Percentiles rank a stretch among this genome's conserved stretches.
Evolutionary conservation across 1,140 invertebrate species (phyloP).

Genomic region (Nebria ingens): DNA sequence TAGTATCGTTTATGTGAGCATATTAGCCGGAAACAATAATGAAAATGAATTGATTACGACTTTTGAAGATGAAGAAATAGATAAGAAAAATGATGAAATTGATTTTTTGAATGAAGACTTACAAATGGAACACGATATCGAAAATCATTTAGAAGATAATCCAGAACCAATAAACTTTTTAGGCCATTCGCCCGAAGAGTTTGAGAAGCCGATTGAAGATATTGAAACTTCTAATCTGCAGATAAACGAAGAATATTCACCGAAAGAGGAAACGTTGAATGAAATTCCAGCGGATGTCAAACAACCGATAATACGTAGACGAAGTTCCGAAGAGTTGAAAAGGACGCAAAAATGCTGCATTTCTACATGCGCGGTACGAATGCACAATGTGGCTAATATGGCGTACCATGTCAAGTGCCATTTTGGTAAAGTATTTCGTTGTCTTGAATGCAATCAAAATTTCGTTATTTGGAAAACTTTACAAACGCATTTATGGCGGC

Average conservation of each 20-base stretch:
- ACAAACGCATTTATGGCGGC: slow-evolving; percentile 66
- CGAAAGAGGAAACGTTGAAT: slow-evolving; percentile 16
- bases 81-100: background rate
- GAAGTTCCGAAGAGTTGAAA: slow-evolving; percentile 17
- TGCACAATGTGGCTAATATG: slow-evolving; percentile 37
- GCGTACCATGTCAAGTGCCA: slow-evolving; percentile 52
- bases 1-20: slow-evolving; percentile 1
- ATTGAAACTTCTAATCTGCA: background rate
- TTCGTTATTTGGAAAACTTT: slow-evolving; percentile 48
- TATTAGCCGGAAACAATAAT: background rate
- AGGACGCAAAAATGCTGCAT: slow-evolving; percentile 17
- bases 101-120: background rate
- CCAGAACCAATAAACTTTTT: background rate
- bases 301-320: background rate
- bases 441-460: slow-evolving; percentile 51
- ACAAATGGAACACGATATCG: background rate
- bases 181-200: slow-evolving; percentile 10
- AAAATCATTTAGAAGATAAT: background rate
- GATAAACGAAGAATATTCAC: slow-evolving; percentile 19
- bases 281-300: slow-evolving; percentile 12
- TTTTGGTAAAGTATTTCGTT: slow-evolving; percentile 44
- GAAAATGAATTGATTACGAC: too few species aligned
- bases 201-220: background rate
- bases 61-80: background rate
- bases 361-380: slow-evolving; percentile 27